These are phyloP conservation scores for Brassicogethes aeneus DNA, from an alignment of 2,888 invertebrate genomes.

Conservation along the genomic window DNA sequence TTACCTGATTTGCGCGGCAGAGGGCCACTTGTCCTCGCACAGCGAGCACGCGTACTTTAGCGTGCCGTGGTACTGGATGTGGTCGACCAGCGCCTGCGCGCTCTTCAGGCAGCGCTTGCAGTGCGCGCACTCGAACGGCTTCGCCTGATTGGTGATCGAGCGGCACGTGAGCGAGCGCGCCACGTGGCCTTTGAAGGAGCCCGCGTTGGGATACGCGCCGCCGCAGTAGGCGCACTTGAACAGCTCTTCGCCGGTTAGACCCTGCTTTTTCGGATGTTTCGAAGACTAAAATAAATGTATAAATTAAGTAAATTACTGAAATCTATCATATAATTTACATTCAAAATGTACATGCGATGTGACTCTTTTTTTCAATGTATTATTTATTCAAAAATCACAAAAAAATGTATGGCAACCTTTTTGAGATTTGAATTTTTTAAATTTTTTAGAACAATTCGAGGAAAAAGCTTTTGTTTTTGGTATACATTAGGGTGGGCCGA, in stretches of 20 bases:
- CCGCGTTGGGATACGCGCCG: slow-evolving; percentile 31
- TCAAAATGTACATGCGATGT: no score
- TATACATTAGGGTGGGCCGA: no score
- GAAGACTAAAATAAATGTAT: slow-evolving; percentile 38
- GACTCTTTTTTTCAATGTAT: no score
- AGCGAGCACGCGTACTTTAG: slow-evolving; percentile 51
- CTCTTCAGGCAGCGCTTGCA: slow-evolving; percentile 43
- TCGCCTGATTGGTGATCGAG: slow-evolving; percentile 11
- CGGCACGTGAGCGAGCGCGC: slow-evolving; percentile 18
- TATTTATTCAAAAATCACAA: no score
- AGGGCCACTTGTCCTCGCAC: slow-evolving; percentile 42
- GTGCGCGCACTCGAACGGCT: slow-evolving; percentile 44
- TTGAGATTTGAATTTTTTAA: no score
- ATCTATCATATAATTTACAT: no score
- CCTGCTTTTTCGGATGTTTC: slow-evolving; percentile 23
- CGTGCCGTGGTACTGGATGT: slow-evolving; percentile 51
- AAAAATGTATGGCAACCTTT: no score
- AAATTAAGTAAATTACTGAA: no score
- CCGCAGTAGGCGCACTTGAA: slow-evolving; percentile 47
- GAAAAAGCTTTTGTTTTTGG: no score
- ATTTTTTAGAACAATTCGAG: no score
- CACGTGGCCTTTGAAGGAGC: slow-evolving; percentile 39
- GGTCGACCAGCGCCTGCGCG: slow-evolving; percentile 43
- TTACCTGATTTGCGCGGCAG: slow-evolving; percentile 26
- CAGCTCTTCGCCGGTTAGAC: slow-evolving; percentile 39